Base-by-base conservation (phyloP, 2,113 vertebrate genomes). In the Oostethus manadensis region DNA sequence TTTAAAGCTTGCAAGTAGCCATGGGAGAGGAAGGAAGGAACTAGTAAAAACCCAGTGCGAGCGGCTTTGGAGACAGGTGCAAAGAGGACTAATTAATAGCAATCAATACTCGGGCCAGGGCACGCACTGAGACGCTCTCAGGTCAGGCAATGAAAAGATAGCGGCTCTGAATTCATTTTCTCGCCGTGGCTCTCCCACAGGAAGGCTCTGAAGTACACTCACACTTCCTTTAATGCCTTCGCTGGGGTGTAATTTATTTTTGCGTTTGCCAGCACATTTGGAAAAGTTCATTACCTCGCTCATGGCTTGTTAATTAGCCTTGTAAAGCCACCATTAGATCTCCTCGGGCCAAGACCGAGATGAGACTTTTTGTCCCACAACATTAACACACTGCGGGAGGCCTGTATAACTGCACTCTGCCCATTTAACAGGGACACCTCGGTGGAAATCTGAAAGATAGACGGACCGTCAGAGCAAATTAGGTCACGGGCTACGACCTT, bases 261-360 rank as follows among this genome's bases (percentile, higher is more conserved):
- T 83, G 81, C 79, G 62, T 87, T 86, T 82, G 83, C 87, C 80
- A 88, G 86, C 84, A 84, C 83, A 71, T 86, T 86, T 87, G 76
- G 81, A 88, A 42, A 88, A 88, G 86, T 87, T 90, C 87, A 86
- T 87, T 82, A 85, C 80, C 84, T 87, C 70, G 58, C 85, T 88
- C 86, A 81, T 86, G 87, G 81, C 87, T 86, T 82, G 83, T 90
- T 89, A 88, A 90, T 90, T 88, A 89, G 80, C 83, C 88, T 81
- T 87, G 87, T 89, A 86, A 87, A 87, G 82, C 76, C 76, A 62
- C 80, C 84, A 86, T 87, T 86, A 86, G 77, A 83, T 79, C 80
- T 81, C 74, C 69, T 70, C 69, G 60, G 83, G 85, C 87, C 76
- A 79, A 71, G 80, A 75, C 84, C 72, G 48, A 81, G 76, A 84